These are phyloP conservation scores for Mimachlamys varia DNA, from an alignment of 2,888 invertebrate genomes.

Conservation along the genomic window DNA sequence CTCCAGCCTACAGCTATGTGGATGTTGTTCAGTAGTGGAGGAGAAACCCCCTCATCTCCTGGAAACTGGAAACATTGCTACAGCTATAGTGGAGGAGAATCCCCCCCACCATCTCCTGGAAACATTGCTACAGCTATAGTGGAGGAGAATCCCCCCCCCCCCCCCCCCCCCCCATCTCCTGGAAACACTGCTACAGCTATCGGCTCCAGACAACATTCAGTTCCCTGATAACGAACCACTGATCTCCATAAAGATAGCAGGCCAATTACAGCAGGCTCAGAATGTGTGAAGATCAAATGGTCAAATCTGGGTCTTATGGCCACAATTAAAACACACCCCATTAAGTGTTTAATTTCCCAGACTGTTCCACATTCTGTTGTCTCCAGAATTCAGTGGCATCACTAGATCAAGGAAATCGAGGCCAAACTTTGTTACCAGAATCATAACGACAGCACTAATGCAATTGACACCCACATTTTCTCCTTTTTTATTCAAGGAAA, in stretches of 20 bases:
- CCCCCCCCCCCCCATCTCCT: too few species aligned
- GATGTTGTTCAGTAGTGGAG: too few species aligned
- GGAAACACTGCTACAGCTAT: background rate
- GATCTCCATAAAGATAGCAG: constrained; percentile 15
- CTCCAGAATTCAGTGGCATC: background rate
- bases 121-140: too few species aligned
- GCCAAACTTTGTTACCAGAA: background rate
- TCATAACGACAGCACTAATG: background rate
- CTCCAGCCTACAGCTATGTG: too few species aligned
- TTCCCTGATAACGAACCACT: background rate
- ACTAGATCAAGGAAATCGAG: background rate
- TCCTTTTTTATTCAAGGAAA: background rate
- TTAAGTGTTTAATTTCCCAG: constrained; percentile 21
- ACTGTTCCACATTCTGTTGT: background rate
- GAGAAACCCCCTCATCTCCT: too few species aligned
- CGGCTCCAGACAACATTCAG: constrained; percentile 15
- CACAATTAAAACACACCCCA: background rate
- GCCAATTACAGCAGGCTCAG: background rate
- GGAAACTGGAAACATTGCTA: too few species aligned
- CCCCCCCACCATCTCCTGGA: too few species aligned
- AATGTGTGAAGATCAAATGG: background rate
- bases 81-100: too few species aligned
- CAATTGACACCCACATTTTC: background rate
- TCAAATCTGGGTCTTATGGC: constrained; percentile 1
- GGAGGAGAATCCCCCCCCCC: too few species aligned